Percentiles rank a stretch among this genome's conserved stretches.
Conservation (phyloP, 2,113 vertebrate species). For the Gambusia affinis region DNA sequence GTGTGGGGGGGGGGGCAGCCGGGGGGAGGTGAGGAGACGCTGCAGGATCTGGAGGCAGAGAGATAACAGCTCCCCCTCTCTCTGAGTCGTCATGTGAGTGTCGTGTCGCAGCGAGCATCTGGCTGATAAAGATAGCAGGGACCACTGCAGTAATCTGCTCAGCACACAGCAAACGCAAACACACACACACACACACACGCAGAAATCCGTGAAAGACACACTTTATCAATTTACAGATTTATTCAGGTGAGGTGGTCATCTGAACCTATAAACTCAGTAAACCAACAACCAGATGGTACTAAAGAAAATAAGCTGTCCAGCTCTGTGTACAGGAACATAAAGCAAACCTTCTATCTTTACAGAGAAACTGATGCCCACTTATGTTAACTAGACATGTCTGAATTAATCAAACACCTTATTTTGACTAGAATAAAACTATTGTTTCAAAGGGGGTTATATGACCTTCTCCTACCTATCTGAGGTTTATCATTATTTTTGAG, state of each 20-base stretch:
- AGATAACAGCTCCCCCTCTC: slow-evolving; percentile 57
- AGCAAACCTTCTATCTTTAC: background rate
- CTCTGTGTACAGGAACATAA: background rate
- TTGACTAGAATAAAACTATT: background rate
- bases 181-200: slow-evolving; percentile 14
- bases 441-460: too few relatives aligned
- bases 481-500: background rate
- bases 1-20: background rate
- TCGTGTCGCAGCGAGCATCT: slow-evolving; percentile 53
- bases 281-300: slow-evolving; percentile 24
- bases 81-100: slow-evolving; percentile 52
- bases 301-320: slow-evolving; percentile 16
- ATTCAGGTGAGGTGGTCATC: slow-evolving; percentile 61
- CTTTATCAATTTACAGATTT: slow-evolving; percentile 57
- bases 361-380: background rate
- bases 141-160: slow-evolving; percentile 59
- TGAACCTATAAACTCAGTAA: slow-evolving; percentile 33
- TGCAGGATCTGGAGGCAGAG: slow-evolving; percentile 56
- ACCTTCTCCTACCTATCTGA: background rate
- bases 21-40: slow-evolving; percentile 7
- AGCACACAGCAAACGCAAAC: slow-evolving; percentile 32
- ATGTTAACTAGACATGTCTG: background rate
- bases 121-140: slow-evolving; percentile 55
- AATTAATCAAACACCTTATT: background rate
- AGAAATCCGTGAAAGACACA: slow-evolving; percentile 39